Percentiles rank a stretch among this genome's conserved stretches.
Evolutionary conservation across 2,888 invertebrate species (phyloP).

Genomic region (Leuctra nigra): DNA sequence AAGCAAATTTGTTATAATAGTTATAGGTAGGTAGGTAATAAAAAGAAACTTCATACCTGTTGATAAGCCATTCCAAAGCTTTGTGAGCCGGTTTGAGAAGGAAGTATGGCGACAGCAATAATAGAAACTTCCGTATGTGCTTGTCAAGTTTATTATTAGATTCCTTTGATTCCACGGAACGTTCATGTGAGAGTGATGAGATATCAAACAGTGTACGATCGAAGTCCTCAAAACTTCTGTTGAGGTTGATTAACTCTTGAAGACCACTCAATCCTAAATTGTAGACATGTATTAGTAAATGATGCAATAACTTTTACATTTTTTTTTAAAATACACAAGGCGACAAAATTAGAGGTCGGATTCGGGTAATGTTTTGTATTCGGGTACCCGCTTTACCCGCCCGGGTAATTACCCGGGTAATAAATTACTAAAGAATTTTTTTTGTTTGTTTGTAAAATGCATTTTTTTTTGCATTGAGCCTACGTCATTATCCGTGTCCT

Average conservation of each 20-base stretch:
- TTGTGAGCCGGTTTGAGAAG: slow-evolving; percentile 78
- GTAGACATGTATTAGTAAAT: no score
- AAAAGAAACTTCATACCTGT: slow-evolving; percentile 45
- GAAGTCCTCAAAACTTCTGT: slow-evolving; percentile 65
- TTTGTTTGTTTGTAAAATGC: no score
- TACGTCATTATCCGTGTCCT: no score
- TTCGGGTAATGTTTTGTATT: no score
- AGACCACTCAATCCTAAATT: slow-evolving; percentile 65
- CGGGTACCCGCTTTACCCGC: no score
- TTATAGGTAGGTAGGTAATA: neutral
- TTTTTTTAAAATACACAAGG: no score
- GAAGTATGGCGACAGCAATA: slow-evolving; percentile 82
- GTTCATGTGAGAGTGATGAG: slow-evolving; percentile 69
- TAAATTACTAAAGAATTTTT: no score
- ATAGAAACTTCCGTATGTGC: slow-evolving; percentile 69
- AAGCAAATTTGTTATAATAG: no score
- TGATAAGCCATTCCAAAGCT: slow-evolving; percentile 91
- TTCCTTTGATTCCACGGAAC: slow-evolving; percentile 66
- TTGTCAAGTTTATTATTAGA: slow-evolving; percentile 70
- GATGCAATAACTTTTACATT: no score
- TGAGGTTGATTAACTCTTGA: slow-evolving; percentile 68
- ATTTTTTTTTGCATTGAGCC: no score
- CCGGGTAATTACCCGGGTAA: no score
- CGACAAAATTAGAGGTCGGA: no score
- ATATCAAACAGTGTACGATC: slow-evolving; percentile 69